Evolutionary conservation across 1,140 invertebrate species (phyloP), one percentile per base, ranked within the genome.

Genomic region (Wasmannia auropunctata): DNA sequence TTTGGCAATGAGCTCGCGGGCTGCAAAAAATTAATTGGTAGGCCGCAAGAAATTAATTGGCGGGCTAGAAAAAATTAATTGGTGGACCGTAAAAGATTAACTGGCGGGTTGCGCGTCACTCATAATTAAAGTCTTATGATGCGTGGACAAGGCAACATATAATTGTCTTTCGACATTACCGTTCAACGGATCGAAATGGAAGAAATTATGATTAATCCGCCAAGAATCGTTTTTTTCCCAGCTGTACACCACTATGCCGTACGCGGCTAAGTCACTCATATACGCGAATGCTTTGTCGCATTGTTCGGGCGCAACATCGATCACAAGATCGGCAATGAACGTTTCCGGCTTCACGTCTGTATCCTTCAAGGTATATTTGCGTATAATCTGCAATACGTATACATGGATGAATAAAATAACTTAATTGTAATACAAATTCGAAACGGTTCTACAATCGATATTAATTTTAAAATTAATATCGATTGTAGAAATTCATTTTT

Each of bases 131-230:
- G 40, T 49, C 14, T 3, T 58, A 58, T 7, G 25, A 56, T 58
- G 22, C 11, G 11, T 14, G 4, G 10, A 58, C 22, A 58, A 49
- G 16, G 11, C 16, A 69, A 10, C 28, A 56, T 37, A 81, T 40
- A 62, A 19, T 31, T 8, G 16, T 62, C 8, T 34, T 34, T 49
- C 8, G 0, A 28, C 16, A 72, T 94, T 91, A 92, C 95, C 97
- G 85, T 97, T 95, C 11, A 98, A 92, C 0, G 97, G 97, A 92
- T 98, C 97, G 74, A 98, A 97, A 93, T 97, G 96, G 96, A 98
- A 98, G 94, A 96, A 98, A 92, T 98, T 97, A 91, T 98, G 97
- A 81, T 96, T 94, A 3, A 98, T 96, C 34, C 97, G 95, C 96
- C 97, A 98, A 0, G 97, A 97, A 79, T 97, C 96, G 88, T 98